Evolutionary conservation across 1,140 invertebrate genomes (phyloP).

Genomic region (Aphidius ervi): DNA sequence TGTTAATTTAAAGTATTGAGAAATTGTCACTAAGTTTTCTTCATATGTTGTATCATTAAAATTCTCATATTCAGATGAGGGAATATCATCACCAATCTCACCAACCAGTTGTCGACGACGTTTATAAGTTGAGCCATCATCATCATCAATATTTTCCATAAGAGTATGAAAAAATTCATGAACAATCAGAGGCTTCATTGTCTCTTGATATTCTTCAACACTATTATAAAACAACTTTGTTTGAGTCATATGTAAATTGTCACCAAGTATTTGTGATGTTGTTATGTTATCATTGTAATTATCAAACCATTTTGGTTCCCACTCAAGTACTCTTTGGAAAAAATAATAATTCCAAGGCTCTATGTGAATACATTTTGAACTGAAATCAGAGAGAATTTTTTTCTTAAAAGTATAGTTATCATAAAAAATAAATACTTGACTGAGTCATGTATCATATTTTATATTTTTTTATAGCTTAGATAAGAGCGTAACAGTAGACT

Average conservation of each 20-base stretch:
- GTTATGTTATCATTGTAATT: neutral
- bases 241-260: neutral
- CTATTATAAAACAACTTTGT: neutral
- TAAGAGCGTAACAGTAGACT: no score
- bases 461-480: no score
- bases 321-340: neutral
- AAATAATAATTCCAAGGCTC: no score
- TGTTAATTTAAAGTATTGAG: neutral
- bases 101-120: no score
- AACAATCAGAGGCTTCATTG: neutral
- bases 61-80: no score
- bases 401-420: no score
- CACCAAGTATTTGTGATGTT: neutral
- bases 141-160: neutral
- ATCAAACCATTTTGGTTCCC: neutral
- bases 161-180: constrained; percentile 1
- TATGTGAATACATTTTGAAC: no score
- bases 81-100: no score
- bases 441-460: no score
- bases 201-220: neutral
- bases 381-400: no score
- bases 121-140: neutral
- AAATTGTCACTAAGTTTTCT: neutral
- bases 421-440: no score
- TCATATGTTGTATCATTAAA: neutral